Evolutionary conservation across 2,888 invertebrate species (phyloP), one percentile per base, ranked within the genome.

Genomic region (Drosophila borborema): DNA sequence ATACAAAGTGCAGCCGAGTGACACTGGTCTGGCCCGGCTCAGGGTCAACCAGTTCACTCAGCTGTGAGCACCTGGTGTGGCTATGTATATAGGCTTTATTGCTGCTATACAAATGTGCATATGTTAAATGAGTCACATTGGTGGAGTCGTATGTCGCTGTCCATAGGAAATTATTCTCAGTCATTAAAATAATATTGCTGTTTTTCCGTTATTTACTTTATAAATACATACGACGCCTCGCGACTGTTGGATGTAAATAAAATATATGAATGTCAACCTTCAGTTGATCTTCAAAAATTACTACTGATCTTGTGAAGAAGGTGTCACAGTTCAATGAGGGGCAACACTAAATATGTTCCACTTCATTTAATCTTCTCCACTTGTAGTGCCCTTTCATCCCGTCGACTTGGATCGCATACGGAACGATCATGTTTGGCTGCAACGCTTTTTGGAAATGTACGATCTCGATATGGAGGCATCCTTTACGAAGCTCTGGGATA

Each of bases 401-500:
- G 94, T 94, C 18, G 98, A 98, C 92, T 93, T 97, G n/a, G 95
- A 95, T 49, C 94, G 96, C 71, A 93, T 96, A 3, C 95, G 95
- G 89, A 95, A 94, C 70, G 94, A 94, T 70, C 96, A 97, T 90
- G 94, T 95, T 70, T 97, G 97, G 95, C 89, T 97, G 9, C 94
- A 94, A 81, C 94, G 97, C 69, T 96, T 97, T 82, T 92, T 98
- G 10, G 94, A 95, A 77, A 97, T 97, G 91, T 94, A 95, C 72
- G 96, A 97, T 54, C 94, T 95, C 59, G 95, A 97, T 82, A 92
- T 96, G 58, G 95, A 96, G 73, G 93, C 94, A 51, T 95, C 97
- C 0, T 93, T 96, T 0, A 95, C 95, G 55, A 97, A 97, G 96
- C 93, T 98, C 2, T 97, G 96, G 95, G 96, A 96, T 8, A 95